A percentile compares a stretch with the other conserved stretches of the same genome.
phyloP scores from a whole-genome alignment of 2,113 vertebrate genomes.

The Telmatochromis sp. region DNA sequence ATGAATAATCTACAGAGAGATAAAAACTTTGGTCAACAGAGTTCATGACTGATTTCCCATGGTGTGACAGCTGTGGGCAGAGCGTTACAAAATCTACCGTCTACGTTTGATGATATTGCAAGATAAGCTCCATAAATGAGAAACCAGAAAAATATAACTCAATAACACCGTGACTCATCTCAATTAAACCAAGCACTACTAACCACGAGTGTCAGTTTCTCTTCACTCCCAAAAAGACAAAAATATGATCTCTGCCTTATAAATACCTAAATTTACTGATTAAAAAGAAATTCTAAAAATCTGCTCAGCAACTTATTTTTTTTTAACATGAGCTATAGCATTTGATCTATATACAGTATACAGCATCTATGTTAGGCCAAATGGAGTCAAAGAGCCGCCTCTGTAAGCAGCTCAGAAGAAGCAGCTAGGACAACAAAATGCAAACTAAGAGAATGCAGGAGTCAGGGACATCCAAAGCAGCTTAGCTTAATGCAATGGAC shows the following conservation, averaged over 20 bases:
- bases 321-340: neutral
- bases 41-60: neutral
- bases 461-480: slow-evolving; percentile 21
- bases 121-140: neutral
- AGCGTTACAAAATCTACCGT: neutral
- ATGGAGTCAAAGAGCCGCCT: neutral
- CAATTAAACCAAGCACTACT: neutral
- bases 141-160: neutral
- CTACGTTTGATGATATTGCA: neutral
- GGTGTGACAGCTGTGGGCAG: neutral
- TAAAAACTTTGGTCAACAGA: neutral
- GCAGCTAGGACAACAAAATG: neutral
- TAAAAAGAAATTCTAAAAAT: neutral
- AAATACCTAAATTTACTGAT: neutral
- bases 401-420: neutral
- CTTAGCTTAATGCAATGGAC: slow-evolving; percentile 12
- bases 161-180: neutral
- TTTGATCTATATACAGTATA: neutral
- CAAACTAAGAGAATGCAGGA: slow-evolving; percentile 1
- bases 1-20: slow-evolving; percentile 16
- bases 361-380: neutral
- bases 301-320: neutral
- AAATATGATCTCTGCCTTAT: neutral
- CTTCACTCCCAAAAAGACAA: neutral
- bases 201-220: neutral